Percentiles rank a stretch among this genome's conserved stretches.
These are phyloP conservation scores for Spicauda simplicius DNA, from an alignment of 2,888 invertebrate genomes.

Conservation along the genomic window DNA sequence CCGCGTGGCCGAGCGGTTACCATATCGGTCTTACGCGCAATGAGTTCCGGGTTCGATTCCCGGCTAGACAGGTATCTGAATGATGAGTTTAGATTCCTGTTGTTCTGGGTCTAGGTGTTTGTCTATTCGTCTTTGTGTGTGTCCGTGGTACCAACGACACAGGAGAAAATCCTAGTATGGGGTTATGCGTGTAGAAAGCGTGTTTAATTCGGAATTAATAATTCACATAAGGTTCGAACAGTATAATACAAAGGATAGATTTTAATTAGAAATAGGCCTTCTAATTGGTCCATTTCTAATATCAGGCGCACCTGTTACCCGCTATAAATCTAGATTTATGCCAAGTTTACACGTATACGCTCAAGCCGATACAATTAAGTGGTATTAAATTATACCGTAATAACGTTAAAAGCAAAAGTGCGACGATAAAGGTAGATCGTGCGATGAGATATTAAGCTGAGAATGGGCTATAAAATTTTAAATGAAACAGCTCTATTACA, in stretches of 20 bases:
- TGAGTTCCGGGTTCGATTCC: no score
- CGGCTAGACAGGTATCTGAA: no score
- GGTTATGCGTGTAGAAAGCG: no score
- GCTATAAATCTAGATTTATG: constrained; percentile 19
- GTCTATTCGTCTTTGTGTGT: no score
- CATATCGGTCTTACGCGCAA: no score
- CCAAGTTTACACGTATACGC: constrained; percentile 14
- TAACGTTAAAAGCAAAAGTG: constrained; percentile 28
- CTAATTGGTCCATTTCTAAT: constrained; percentile 23
- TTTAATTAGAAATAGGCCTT: constrained; percentile 3
- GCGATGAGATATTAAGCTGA: constrained; percentile 22
- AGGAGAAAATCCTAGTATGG: no score
- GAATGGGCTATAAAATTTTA: constrained; percentile 25
- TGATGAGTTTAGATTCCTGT: no score
- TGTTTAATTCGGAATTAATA: no score
- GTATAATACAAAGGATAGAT: neutral
- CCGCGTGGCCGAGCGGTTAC: no score
- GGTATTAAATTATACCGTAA: constrained; percentile 27
- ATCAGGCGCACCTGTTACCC: constrained; percentile 4
- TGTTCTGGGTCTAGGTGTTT: no score
- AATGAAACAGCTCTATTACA: constrained; percentile 13
- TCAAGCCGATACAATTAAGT: constrained; percentile 16
- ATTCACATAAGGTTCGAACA: neutral
- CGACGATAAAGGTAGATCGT: constrained; percentile 12
- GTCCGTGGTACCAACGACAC: no score